phyloP scores from a whole-genome alignment of 2,113 vertebrate genomes.

The Empidonax alnorum region DNA sequence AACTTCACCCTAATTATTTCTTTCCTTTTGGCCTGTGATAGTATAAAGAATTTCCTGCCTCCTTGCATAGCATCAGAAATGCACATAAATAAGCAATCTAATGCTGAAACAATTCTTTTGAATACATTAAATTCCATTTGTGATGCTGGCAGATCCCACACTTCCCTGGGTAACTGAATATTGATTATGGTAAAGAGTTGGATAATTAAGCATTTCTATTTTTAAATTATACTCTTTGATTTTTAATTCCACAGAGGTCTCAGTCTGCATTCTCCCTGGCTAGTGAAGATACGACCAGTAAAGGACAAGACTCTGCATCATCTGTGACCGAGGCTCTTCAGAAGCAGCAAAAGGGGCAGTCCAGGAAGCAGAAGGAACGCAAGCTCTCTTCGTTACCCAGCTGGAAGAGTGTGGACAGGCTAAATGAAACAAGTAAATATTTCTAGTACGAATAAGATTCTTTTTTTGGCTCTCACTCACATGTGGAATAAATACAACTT shows the following conservation, averaged over 20 bases:
- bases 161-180: neutral
- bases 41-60: neutral
- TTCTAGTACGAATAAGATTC: slow-evolving; percentile 31
- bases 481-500: neutral
- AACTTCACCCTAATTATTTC: slow-evolving; percentile 13
- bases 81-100: neutral
- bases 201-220: neutral
- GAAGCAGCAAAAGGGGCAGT: slow-evolving; percentile 64
- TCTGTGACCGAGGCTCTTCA: slow-evolving; percentile 30
- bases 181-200: neutral
- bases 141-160: neutral
- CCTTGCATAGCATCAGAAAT: neutral
- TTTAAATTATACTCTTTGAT: neutral
- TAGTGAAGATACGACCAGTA: slow-evolving; percentile 79
- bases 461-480: neutral
- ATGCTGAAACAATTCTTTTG: neutral
- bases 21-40: neutral
- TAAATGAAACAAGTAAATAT: slow-evolving; percentile 88
- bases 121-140: neutral
- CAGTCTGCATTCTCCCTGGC: slow-evolving; percentile 85
- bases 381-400: slow-evolving; percentile 77
- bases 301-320: slow-evolving; percentile 61
- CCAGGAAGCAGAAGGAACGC: slow-evolving; percentile 77
- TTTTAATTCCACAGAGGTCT: slow-evolving; percentile 79
- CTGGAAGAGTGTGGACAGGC: slow-evolving; percentile 88